phyloP scores from a whole-genome alignment of 2,113 vertebrate species.

The Trogon melanurus region DNA sequence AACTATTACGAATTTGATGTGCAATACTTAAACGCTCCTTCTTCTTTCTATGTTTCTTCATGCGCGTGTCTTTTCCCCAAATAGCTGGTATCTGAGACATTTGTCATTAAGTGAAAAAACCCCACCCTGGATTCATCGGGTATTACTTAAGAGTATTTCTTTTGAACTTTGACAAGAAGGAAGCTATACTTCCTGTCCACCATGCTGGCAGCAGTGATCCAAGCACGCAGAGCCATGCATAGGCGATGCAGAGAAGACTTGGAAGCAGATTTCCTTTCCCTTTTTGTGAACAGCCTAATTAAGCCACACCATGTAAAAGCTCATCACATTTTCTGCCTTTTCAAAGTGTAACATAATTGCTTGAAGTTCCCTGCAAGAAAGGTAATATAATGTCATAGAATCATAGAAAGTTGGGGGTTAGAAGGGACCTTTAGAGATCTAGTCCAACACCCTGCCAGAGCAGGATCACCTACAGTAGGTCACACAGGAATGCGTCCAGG shows the following conservation, averaged over 20 bases:
- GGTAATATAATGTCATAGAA: not conserved
- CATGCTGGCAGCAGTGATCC: not conserved
- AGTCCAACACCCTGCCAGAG: too few species aligned
- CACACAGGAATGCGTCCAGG: too few species aligned
- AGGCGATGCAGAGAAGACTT: not conserved
- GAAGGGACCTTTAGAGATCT: too few species aligned
- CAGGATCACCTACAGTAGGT: too few species aligned
- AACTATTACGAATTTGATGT: not conserved
- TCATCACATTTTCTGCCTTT: not conserved
- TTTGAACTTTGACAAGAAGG: not conserved
- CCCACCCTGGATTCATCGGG: not conserved
- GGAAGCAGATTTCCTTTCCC: not conserved
- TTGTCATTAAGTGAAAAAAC: not conserved
- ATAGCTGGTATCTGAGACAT: rapidly evolving
- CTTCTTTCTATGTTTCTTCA: not conserved
- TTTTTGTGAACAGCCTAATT: not conserved
- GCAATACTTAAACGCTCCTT: not conserved
- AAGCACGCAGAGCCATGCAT: rapidly evolving
- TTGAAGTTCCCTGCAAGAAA: not conserved
- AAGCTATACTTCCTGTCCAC: not conserved
- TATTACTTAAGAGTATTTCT: not conserved
- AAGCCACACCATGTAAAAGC: not conserved
- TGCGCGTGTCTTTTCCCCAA: not conserved
- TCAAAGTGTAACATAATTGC: not conserved
- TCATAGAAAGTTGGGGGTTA: too few species aligned